A percentile compares a stretch with the other conserved stretches of the same genome.
Conservation (phyloP, 2,888 invertebrate genomes). For the Tetragonula carbonaria region DNA sequence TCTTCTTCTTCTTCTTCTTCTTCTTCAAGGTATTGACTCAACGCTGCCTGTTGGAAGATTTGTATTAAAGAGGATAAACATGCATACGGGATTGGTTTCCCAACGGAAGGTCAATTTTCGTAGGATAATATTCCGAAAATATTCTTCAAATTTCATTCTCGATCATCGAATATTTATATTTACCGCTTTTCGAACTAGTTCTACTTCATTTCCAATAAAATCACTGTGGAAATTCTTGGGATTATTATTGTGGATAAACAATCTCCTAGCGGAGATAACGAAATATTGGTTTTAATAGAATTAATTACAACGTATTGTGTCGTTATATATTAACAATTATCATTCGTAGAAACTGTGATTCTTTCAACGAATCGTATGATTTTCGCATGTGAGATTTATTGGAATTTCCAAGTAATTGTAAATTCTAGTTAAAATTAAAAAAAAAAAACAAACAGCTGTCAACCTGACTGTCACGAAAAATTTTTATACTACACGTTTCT, state of each 20-base stretch:
- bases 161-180: not conserved
- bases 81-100: not conserved
- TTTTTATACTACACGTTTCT: not conserved
- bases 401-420: too few species aligned
- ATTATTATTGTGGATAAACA: too few species aligned
- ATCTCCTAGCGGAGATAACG: too few species aligned
- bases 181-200: not conserved
- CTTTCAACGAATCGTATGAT: not conserved
- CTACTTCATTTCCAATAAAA: not conserved
- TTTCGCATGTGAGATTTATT: not conserved
- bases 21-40: conserved; percentile 38
- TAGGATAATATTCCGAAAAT: too few species aligned
- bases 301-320: not conserved
- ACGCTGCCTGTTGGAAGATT: not conserved
- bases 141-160: not conserved
- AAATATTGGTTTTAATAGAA: not conserved
- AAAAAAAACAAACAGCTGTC: not conserved
- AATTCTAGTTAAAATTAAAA: too few species aligned
- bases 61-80: not conserved
- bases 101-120: not conserved
- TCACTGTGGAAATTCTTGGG: too few species aligned
- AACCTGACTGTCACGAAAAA: not conserved
- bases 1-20: conserved; percentile 5
- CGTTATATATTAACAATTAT: not conserved
- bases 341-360: not conserved